Conservation (phyloP, 1,140 invertebrate species). For the Megalopta genalis region DNA sequence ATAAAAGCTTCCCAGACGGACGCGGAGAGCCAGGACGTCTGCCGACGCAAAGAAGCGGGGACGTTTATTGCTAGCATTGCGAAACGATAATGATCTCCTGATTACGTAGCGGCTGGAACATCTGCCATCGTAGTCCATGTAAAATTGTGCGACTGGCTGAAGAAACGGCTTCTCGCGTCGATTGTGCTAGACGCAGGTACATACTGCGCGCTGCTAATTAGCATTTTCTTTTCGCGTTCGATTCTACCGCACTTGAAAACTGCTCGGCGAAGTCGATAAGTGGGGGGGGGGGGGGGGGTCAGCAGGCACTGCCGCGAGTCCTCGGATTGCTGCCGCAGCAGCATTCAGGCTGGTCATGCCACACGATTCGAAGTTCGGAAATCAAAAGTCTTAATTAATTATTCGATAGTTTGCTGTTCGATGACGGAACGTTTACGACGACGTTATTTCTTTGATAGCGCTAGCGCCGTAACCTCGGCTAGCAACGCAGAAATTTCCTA, state of each 20-base stretch:
- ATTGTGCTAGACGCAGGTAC: neutral
- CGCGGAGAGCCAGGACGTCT: too few species aligned
- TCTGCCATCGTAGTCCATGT: slow-evolving; percentile 38
- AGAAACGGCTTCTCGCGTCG: neutral
- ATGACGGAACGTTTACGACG: too few species aligned
- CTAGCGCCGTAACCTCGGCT: too few species aligned
- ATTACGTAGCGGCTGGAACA: slow-evolving; percentile 54
- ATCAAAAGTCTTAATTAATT: too few species aligned
- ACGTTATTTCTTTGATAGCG: too few species aligned
- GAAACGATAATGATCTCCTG: slow-evolving; percentile 56
- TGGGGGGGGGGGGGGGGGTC: too few species aligned
- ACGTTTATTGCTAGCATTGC: slow-evolving; percentile 36
- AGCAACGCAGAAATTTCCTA: too few species aligned
- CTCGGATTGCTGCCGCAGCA: too few species aligned
- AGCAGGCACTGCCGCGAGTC: too few species aligned
- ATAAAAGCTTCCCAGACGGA: neutral
- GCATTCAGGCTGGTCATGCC: too few species aligned
- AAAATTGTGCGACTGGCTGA: slow-evolving; percentile 17
- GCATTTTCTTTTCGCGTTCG: neutral
- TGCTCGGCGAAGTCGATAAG: neutral
- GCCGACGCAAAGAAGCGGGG: slow-evolving; percentile 4
- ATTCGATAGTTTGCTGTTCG: too few species aligned
- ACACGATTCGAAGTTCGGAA: too few species aligned
- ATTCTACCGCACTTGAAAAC: neutral
- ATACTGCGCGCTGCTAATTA: slow-evolving; percentile 7